Percentiles rank a stretch among this genome's conserved stretches.
Conservation (phyloP, 1,140 invertebrate genomes). For the Lepidurus apus region DNA sequence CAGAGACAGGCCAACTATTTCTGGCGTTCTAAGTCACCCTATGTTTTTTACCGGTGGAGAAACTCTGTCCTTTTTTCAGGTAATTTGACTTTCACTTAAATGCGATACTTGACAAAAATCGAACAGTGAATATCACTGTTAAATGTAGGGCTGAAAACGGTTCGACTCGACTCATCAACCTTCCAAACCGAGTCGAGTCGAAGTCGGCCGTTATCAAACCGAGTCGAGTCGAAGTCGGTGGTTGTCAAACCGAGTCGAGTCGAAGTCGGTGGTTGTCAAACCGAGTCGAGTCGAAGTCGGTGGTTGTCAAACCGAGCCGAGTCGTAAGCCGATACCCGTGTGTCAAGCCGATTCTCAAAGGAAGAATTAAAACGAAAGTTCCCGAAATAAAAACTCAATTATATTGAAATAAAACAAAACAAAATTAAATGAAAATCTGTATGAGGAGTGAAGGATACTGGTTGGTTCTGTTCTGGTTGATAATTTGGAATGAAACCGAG, state of each 20-base stretch:
- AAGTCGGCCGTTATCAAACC: background rate
- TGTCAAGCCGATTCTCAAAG: too few species aligned
- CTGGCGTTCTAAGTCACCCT: conserved; percentile 76
- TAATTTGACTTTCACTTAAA: conserved; percentile 35
- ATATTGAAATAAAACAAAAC: too few species aligned
- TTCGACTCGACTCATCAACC: too few species aligned
- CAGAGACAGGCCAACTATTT: conserved; percentile 64
- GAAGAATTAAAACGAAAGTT: too few species aligned
- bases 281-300: background rate
- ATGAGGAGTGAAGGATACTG: too few species aligned
- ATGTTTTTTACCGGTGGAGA: conserved; percentile 84
- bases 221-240: background rate
- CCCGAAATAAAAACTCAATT: too few species aligned
- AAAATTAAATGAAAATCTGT: too few species aligned
- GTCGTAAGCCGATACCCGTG: too few species aligned
- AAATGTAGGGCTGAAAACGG: too few species aligned
- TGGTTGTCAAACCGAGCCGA: background rate
- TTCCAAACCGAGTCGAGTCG: background rate
- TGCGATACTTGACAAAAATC: conserved; percentile 24
- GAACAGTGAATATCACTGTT: too few species aligned
- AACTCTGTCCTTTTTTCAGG: conserved; percentile 82
- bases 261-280: background rate
- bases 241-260: background rate
- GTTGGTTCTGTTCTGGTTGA: too few species aligned
- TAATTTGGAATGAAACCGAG: too few species aligned